Evolutionary conservation across 37 sponge, comb jelly and placozoan genomes (phyloP), one percentile per base, ranked within the genome.

Genomic region (Beroe forskalii): DNA sequence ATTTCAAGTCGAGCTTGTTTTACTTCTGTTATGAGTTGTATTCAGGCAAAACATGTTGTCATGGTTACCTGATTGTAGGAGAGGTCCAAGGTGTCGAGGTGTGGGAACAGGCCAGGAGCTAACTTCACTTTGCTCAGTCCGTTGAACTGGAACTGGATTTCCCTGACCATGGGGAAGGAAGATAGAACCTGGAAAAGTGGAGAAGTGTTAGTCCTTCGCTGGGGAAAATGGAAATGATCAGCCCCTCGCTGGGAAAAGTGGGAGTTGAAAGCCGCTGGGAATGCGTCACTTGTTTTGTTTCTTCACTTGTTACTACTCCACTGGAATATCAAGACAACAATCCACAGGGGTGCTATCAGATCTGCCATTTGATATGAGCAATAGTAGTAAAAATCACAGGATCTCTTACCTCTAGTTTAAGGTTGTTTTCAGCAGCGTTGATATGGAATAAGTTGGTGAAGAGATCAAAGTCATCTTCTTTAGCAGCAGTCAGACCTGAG

Each of bases 101-200:
- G 86, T 25, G 35, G 86, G 86, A 80, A 80, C 27, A 33, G 27
- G 86, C 35, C 23, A 4, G 86, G 86, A 27, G 86, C 14, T 24
- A 80, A 17, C 42, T 80, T 80, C 43, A 80, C 86, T 80, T 80
- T 80, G 48, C 86, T 80, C 86, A 80, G 27, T 42, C 86, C 35
- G 55, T 80, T 80, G 42, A 80, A 80, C 86, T 80, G 86, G 55
- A 80, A 80, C 86, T 80, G 86, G 3, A 80, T 80, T 48, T 80
- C 86, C 0, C 86, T 43, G 14, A 80, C 86, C 86, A 80, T 43
- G 28, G 86, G 86, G 40, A 80, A 80, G 1, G 86, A 3, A 23
- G 86, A 80, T 8, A 80, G 55, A 80, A 43, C 40, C 86, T 69
- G 72, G 12, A 69, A n/a, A n/a, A n/a, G n/a, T n/a, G n/a, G n/a